Evolutionary conservation across 2,888 invertebrate genomes (phyloP).

Genomic region (Alentia gelatinosa): DNA sequence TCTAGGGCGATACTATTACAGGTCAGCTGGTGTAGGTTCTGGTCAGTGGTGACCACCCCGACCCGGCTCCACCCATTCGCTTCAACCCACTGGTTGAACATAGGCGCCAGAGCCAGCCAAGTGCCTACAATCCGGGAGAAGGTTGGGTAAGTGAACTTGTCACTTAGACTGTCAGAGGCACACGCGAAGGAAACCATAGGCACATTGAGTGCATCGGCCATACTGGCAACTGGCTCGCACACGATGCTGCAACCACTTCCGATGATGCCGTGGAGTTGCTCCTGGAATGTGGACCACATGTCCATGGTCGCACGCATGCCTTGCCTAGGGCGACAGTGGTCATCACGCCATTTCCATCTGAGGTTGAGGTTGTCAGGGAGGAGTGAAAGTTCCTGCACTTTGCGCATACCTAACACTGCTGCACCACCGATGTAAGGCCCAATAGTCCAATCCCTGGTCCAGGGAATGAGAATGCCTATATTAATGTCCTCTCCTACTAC

Average conservation of each 20-base stretch:
- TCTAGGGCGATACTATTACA: background rate
- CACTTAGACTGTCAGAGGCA: background rate
- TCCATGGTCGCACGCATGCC: slow-evolving; percentile 39
- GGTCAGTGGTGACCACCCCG: slow-evolving; percentile 8
- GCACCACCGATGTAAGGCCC: slow-evolving; percentile 28
- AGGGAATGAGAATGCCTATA: slow-evolving; percentile 39
- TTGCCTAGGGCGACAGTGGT: background rate
- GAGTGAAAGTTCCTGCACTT: background rate
- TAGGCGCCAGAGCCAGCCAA: slow-evolving; percentile 25
- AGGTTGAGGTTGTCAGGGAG: slow-evolving; percentile 2
- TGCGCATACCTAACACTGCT: background rate
- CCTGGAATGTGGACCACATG: background rate
- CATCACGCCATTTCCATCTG: slow-evolving; percentile 39
- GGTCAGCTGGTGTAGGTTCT: background rate
- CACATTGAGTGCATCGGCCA: slow-evolving; percentile 34
- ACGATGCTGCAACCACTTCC: slow-evolving; percentile 40
- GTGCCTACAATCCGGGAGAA: slow-evolving; percentile 41
- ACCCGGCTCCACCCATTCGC: slow-evolving; percentile 20
- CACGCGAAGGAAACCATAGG: slow-evolving; percentile 53
- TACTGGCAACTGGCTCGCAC: slow-evolving; percentile 13
- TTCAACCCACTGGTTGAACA: slow-evolving; percentile 25
- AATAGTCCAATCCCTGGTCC: slow-evolving; percentile 18
- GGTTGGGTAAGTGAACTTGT: slow-evolving; percentile 44
- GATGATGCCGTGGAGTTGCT: background rate
- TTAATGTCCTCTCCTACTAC: background rate